Base-by-base conservation (phyloP, 2,797 vertebrate species). In the Phoebastria nigripes region DNA sequence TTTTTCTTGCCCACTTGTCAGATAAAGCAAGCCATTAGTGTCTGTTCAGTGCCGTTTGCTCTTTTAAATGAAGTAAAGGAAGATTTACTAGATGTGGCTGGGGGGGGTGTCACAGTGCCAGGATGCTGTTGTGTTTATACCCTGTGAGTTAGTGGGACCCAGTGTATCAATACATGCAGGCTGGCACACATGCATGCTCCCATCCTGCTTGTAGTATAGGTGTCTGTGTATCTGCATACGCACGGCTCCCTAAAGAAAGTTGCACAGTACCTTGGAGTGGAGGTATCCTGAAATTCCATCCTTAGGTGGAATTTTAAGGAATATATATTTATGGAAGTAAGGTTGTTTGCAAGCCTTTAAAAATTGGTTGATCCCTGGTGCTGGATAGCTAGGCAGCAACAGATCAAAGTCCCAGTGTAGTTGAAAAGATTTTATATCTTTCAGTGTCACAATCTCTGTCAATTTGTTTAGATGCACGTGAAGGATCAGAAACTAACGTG, bases 401-500 rank as follows among this genome's bases (percentile, higher is more conserved):
- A 77, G 81, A 97, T 95, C 94, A 80, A 96, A 93, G 91, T 70
- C 70, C 37, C 0, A 0, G 54, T 85, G 62, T 74, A 83, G 89
- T 7, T 93, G 79, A 91, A 94, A 85, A 96, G 89, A 73, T 92
- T 92, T 93, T 78, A 6, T 90, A 83, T 91, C 91, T 95, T 83
- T 91, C 66, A 70, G 51, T 79, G 91, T 91, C 70, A 56, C 41
- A 37, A 81, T 94, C 82, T 88, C 61, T 89, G 37, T 37, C 37
- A 56, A 76, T 90, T 92, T 96, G 87, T 96, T 97, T 93, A 95
- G 93, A 73, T 95, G 93, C 91, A 42, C 52, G 66, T 13, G 51
- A 71, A 96, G 63, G 70, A 93, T 95, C 85, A 94, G 89, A 69
- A 95, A 49, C 73, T 82, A 91, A 69, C 0, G 5, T 92, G 85